Base-by-base conservation (phyloP, 2,888 invertebrate species). In the Cephalotes varians region DNA sequence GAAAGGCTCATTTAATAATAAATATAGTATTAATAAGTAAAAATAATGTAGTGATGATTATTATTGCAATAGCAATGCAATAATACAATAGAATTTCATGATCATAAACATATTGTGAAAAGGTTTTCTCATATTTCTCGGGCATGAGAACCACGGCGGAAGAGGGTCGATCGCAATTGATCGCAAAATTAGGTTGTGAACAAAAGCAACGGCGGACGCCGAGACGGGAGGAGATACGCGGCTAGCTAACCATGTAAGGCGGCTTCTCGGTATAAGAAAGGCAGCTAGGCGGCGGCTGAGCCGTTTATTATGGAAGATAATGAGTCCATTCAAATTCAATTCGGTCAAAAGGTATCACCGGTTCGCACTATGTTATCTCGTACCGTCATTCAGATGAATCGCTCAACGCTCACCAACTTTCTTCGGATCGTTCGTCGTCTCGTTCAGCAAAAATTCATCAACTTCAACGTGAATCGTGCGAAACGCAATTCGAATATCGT, bases 271-370 rank as follows among this genome's bases (percentile, higher is more conserved):
- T 31, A 67, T 47, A 74, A 84, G 87, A 82, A 81, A 82, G 47
- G 65, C 73, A 81, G 69, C 62, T 71, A 31, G 51, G 65, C 74
- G 67, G 60, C 40, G 65, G 6, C 64, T 44, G 44, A 74, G 77
- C 37, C 86, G 69, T 64, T 88, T 83, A 87, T 81, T 76, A 81
- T 86, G 37, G 60, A n/a, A 81, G 79, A 87, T 85, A 87, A 89
- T 86, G 86, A 86, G 65, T 82, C 87, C 84, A 89, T 89, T 89
- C 87, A 89, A 82, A 84, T 85, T 86, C 67, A 87, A 89, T 89
- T 84, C 80, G 71, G 44, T 82, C 28, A 31, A 85, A 86, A 79
- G 79, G 69, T 77, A 85, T 83, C 79, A 64, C 77, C 58, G 51
- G 79, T 37, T 60, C 51, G 25, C 56, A n/a, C 69, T 51, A 28